These are phyloP conservation scores for Chrysocyon brachyurus DNA, from an alignment of 2,797 vertebrate species.

Conservation along the genomic window DNA sequence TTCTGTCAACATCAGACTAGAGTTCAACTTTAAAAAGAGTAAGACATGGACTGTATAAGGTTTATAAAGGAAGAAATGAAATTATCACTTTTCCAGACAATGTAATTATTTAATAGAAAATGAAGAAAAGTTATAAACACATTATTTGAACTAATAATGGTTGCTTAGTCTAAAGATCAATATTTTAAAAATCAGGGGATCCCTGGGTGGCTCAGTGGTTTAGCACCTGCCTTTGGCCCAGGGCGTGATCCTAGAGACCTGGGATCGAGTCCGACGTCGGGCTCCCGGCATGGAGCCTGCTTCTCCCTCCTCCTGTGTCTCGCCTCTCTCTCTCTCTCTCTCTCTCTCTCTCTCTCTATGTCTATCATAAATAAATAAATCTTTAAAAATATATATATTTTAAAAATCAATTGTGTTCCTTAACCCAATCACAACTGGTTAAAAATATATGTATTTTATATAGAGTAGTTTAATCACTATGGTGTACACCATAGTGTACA, in stretches of 20 bases:
- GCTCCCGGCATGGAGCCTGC: no score
- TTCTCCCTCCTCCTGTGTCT: no score
- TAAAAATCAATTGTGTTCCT: background rate
- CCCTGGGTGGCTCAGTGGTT: no score
- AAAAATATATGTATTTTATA: background rate
- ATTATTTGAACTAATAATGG: background rate
- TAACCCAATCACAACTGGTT: background rate
- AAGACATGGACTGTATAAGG: background rate
- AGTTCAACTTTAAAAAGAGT: background rate
- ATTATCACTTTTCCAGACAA: background rate
- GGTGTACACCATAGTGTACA: background rate
- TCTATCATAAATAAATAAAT: no score
- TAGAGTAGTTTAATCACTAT: background rate
- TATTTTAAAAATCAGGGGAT: background rate
- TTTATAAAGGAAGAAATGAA: slow-evolving; percentile 23
- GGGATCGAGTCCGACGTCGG: no score
- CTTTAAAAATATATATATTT: background rate
- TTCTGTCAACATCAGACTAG: background rate
- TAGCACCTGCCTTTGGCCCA: no score
- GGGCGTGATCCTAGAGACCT: no score
- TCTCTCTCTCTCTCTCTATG: no score
- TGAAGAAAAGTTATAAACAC: background rate
- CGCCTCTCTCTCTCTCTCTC: no score
- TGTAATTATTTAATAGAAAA: background rate
- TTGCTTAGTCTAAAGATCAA: background rate